These are phyloP conservation scores for Anthophora plumipes DNA, from an alignment of 2,888 invertebrate species.

Conservation along the genomic window DNA sequence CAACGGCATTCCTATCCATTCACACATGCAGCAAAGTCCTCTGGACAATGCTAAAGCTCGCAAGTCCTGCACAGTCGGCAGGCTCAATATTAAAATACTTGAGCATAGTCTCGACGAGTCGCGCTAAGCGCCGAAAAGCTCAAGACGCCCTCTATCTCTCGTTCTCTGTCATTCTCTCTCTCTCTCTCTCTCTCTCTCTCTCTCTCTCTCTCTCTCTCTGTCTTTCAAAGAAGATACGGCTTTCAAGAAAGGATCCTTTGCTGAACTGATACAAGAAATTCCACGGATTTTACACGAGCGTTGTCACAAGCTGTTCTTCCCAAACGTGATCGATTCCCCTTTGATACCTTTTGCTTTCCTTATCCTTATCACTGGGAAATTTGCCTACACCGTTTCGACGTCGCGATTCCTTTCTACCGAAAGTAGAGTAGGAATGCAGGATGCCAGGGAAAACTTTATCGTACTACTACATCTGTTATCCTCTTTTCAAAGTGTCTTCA, in stretches of 20 bases:
- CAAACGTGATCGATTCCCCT: slow-evolving; percentile 36
- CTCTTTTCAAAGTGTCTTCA: too few relatives aligned
- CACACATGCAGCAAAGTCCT: slow-evolving; percentile 73
- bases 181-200: too few relatives aligned
- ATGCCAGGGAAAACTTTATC: too few relatives aligned
- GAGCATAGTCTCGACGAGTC: slow-evolving; percentile 71
- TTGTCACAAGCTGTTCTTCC: slow-evolving; percentile 55
- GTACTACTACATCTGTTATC: too few relatives aligned
- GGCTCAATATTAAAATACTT: slow-evolving; percentile 82
- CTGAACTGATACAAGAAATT: slow-evolving; percentile 58
- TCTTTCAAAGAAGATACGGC: slow-evolving; percentile 58
- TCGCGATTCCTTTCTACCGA: background rate
- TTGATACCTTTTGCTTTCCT: slow-evolving; percentile 47
- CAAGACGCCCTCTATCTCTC: slow-evolving; percentile 48
- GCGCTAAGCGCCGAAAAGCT: slow-evolving; percentile 68
- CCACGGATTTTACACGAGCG: slow-evolving; percentile 63
- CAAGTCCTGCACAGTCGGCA: slow-evolving; percentile 64
- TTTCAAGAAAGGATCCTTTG: slow-evolving; percentile 39
- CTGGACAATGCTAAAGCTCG: slow-evolving; percentile 74
- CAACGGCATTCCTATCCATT: slow-evolving; percentile 79
- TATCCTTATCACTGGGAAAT: slow-evolving; percentile 39
- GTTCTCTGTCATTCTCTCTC: too few relatives aligned
- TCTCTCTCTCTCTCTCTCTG: too few relatives aligned
- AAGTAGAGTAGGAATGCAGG: too few relatives aligned
- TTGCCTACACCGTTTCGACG: slow-evolving; percentile 4